A percentile compares a stretch with the other conserved stretches of the same genome.
These are phyloP conservation scores for Nasonia giraulti DNA, from an alignment of 1,140 invertebrate species.

Conservation along the genomic window DNA sequence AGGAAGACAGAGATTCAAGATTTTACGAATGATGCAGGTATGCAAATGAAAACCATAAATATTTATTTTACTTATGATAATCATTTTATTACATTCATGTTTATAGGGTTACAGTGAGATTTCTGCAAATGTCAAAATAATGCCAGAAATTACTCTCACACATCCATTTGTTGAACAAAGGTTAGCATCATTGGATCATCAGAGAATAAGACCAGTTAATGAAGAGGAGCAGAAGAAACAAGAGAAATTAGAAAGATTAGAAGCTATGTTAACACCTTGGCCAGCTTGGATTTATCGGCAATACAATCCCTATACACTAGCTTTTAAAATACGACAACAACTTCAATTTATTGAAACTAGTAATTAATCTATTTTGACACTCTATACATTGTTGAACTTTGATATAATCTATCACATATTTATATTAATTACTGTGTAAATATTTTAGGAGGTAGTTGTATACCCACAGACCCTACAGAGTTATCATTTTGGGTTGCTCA, in stretches of 20 bases:
- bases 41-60: background rate
- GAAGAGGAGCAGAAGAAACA: constrained; percentile 56
- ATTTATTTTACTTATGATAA: constrained; percentile 32
- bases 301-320: constrained; percentile 79
- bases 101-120: constrained; percentile 57
- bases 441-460: constrained; percentile 63
- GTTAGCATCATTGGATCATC: constrained; percentile 68
- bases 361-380: constrained; percentile 53
- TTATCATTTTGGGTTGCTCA: constrained; percentile 87
- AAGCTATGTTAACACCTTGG: constrained; percentile 75
- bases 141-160: constrained; percentile 78
- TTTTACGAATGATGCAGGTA: constrained; percentile 70
- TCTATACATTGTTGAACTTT: constrained; percentile 43
- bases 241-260: constrained; percentile 67
- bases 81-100: constrained; percentile 29
- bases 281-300: constrained; percentile 81
- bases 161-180: constrained; percentile 73
- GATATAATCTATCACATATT: constrained; percentile 38
- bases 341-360: constrained; percentile 67
- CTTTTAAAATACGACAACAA: constrained; percentile 70
- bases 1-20: constrained; percentile 80
- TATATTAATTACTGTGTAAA: constrained; percentile 36
- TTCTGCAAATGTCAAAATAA: constrained; percentile 78
- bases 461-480: constrained; percentile 80
- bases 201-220: constrained; percentile 62